Conservation (phyloP, 2,113 vertebrate genomes). For the Redunca redunca region DNA sequence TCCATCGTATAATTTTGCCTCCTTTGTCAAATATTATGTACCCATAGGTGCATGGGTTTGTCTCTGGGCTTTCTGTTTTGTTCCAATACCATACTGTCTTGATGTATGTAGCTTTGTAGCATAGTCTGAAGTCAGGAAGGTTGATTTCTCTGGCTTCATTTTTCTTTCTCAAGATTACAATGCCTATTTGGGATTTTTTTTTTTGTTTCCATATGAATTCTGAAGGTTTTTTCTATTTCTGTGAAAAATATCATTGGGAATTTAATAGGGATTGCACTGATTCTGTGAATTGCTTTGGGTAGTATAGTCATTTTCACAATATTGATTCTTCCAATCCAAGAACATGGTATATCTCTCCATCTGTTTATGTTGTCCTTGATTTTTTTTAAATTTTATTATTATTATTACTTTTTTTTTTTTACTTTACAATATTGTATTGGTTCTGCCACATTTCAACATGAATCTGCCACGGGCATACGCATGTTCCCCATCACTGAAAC, state of each 20-base stretch:
- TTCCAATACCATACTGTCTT: not conserved
- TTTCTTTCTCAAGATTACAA: not conserved
- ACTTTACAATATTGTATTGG: too few species aligned
- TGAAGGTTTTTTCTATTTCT: not conserved
- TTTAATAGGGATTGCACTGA: not conserved
- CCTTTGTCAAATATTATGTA: not conserved
- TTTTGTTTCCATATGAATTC: not conserved
- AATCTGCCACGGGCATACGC: accelerated
- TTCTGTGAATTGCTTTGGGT: not conserved
- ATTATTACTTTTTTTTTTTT: too few species aligned
- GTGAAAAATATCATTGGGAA: not conserved
- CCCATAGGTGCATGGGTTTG: not conserved
- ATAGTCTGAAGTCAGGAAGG: not conserved
- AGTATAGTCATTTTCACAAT: not conserved
- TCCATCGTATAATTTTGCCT: not conserved
- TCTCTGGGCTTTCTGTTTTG: not conserved
- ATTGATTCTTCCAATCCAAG: not conserved
- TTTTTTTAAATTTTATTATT: too few species aligned
- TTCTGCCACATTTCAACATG: too few species aligned
- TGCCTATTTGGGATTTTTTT: not conserved
- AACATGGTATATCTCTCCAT: not conserved
- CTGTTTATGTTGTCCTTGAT: not conserved
- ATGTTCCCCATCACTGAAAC: too few species aligned
- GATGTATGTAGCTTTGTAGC: not conserved
- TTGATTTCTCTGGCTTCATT: not conserved